phyloP scores from a whole-genome alignment of 1,140 invertebrate genomes.

The Sweltsa coloradensis region DNA sequence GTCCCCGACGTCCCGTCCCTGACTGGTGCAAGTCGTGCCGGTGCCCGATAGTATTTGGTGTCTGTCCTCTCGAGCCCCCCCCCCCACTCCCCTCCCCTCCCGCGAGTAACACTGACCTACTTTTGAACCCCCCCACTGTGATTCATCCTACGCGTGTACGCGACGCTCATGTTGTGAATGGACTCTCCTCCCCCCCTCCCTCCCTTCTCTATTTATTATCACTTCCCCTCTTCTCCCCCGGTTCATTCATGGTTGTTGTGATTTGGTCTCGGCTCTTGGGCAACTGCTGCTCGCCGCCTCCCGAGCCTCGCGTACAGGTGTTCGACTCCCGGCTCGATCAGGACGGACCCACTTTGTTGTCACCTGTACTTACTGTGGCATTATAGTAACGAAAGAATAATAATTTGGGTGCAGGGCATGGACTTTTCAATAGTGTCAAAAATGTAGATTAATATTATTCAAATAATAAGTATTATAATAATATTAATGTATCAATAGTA shows the following conservation, averaged over 20 bases:
- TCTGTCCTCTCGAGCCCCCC: not conserved
- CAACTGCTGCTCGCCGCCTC: too few species aligned
- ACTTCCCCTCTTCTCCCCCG: not conserved
- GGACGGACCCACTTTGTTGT: too few species aligned
- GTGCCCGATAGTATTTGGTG: not conserved
- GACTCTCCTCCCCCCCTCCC: constrained; percentile 6
- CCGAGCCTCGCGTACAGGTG: too few species aligned
- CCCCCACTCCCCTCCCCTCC: constrained; percentile 10
- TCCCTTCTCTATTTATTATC: not conserved
- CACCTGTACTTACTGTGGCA: too few species aligned
- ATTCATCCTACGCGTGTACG: constrained; percentile 9
- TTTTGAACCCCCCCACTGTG: constrained; percentile 22
- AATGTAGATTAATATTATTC: too few species aligned
- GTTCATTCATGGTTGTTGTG: constrained; percentile 3
- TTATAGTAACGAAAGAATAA: too few species aligned
- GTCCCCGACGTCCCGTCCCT: not conserved
- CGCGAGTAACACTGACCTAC: constrained; percentile 20
- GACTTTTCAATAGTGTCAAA: too few species aligned
- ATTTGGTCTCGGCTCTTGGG: not conserved
- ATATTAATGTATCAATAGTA: too few species aligned
- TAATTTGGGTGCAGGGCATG: too few species aligned
- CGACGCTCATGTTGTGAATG: not conserved
- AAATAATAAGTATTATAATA: too few species aligned
- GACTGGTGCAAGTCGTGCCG: not conserved
- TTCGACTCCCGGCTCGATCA: too few species aligned